Evolutionary conservation across 2,888 invertebrate species (phyloP).

Genomic region (Hirtodrosophila confusa): DNA sequence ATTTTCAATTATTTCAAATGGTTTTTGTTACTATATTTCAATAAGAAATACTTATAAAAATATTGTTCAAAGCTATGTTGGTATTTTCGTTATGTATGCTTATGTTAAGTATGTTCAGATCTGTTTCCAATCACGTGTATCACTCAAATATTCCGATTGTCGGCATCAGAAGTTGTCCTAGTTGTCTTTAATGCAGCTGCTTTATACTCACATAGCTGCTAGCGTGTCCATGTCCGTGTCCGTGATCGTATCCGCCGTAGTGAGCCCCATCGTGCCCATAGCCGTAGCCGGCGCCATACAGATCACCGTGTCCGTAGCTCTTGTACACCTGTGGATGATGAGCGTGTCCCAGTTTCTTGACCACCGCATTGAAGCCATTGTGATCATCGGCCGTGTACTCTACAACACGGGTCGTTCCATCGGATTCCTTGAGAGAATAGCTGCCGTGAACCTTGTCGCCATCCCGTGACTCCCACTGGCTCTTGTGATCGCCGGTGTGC

Average conservation of each 20-base stretch:
- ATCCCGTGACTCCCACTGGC: slow-evolving; percentile 85
- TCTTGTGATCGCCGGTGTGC: slow-evolving; percentile 85
- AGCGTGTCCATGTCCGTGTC: slow-evolving; percentile 69
- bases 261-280: slow-evolving; percentile 57
- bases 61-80: slow-evolving; percentile 19
- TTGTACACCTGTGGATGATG: slow-evolving; percentile 79
- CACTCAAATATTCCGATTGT: neutral
- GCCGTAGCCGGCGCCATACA: slow-evolving; percentile 58
- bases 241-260: slow-evolving; percentile 44
- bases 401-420: slow-evolving; percentile 85
- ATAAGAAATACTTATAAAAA: slow-evolving; percentile 29
- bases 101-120: slow-evolving; percentile 30
- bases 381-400: slow-evolving; percentile 85
- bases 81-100: slow-evolving; percentile 11
- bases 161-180: neutral
- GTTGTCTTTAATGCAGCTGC: slow-evolving; percentile 60
- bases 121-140: slow-evolving; percentile 12
- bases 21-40: neutral
- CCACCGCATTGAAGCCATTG: slow-evolving; percentile 85
- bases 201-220: slow-evolving; percentile 80
- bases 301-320: slow-evolving; percentile 51
- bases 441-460: slow-evolving; percentile 85
- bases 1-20: neutral
- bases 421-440: slow-evolving; percentile 85
- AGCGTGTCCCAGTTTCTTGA: slow-evolving; percentile 84